phyloP scores from a whole-genome alignment of 2,888 invertebrate genomes.

The Oscheius myriophilus region DNA sequence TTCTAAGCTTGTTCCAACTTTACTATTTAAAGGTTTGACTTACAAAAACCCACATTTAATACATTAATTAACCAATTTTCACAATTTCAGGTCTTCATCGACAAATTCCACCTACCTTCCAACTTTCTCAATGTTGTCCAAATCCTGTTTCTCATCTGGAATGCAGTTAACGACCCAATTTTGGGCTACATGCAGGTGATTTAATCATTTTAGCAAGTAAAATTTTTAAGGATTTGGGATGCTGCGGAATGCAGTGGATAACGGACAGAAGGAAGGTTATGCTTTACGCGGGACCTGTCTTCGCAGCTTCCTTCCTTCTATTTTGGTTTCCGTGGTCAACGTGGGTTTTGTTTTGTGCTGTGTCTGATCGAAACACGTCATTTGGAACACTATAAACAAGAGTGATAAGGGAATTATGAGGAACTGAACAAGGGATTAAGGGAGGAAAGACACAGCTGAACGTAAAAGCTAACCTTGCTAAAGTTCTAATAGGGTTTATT shows the following conservation, averaged over 20 bases:
- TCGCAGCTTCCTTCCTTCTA: slow-evolving; percentile 71
- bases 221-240: slow-evolving; percentile 53
- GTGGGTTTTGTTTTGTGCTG: slow-evolving; percentile 10
- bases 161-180: slow-evolving; percentile 58
- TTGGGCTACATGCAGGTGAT: slow-evolving; percentile 57
- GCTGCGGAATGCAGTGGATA: slow-evolving; percentile 58
- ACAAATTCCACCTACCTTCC: slow-evolving; percentile 48
- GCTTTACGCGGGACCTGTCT: slow-evolving; percentile 71
- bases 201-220: neutral
- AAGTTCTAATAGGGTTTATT: too few relatives aligned
- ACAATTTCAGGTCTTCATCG: slow-evolving; percentile 48
- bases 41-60: neutral
- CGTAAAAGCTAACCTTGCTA: too few relatives aligned
- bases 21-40: slow-evolving; percentile 24
- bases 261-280: slow-evolving; percentile 66
- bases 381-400: slow-evolving; percentile 11
- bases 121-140: slow-evolving; percentile 49
- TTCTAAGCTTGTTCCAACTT: slow-evolving; percentile 11
- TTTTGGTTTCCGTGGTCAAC: slow-evolving; percentile 72
- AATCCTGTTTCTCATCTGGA: slow-evolving; percentile 55
- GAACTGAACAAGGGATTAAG: neutral
- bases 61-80: neutral
- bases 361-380: neutral
- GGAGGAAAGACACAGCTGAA: too few relatives aligned
- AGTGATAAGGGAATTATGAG: neutral